These are phyloP conservation scores for Cydia fagiglandana DNA, from an alignment of 1,140 invertebrate species.

Conservation along the genomic window DNA sequence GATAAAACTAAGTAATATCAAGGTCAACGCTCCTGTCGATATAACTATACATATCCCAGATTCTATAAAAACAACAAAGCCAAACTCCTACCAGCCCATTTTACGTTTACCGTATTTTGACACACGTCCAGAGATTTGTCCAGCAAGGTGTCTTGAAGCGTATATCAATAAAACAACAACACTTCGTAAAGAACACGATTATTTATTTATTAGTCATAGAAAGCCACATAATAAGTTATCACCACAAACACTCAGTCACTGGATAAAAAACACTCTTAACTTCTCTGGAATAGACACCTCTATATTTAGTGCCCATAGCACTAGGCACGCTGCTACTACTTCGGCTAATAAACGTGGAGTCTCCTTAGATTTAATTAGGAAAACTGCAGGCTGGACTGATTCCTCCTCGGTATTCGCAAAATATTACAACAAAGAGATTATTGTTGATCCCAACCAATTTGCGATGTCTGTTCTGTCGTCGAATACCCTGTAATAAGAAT, in stretches of 20 bases:
- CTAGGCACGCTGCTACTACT: slow-evolving; percentile 45
- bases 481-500: too few relatives aligned
- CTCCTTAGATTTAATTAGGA: slow-evolving; percentile 39
- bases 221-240: background rate
- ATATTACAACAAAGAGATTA: background rate
- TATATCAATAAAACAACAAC: slow-evolving; percentile 34
- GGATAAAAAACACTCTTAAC: background rate
- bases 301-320: slow-evolving; percentile 2
- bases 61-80: slow-evolving; percentile 34
- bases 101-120: slow-evolving; percentile 33
- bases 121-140: slow-evolving; percentile 34
- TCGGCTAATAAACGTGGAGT: slow-evolving; percentile 38
- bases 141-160: slow-evolving; percentile 14
- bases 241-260: background rate
- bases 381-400: slow-evolving; percentile 41
- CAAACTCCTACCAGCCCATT: slow-evolving; percentile 35
- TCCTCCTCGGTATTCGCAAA: background rate
- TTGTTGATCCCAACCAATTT: background rate
- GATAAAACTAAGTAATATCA: slow-evolving; percentile 34
- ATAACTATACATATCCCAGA: slow-evolving; percentile 38
- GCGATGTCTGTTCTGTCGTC: background rate
- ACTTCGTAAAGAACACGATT: background rate
- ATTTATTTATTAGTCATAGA: slow-evolving; percentile 15
- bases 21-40: background rate
- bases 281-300: background rate